Conservation (phyloP, 2,113 vertebrate species). For the Patagioenas fasciata region DNA sequence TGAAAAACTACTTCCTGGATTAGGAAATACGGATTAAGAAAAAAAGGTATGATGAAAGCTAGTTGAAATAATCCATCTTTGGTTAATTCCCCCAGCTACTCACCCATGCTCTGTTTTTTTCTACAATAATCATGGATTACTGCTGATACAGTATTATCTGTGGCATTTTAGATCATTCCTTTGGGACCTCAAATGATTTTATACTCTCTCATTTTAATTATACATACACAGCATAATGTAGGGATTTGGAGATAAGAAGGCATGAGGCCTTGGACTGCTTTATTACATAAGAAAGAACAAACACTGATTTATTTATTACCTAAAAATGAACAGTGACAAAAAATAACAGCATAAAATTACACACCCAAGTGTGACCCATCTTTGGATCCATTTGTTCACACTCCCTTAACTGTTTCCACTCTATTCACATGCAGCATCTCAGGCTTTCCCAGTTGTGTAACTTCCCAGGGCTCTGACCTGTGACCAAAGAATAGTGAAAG, state of each 20-base stretch:
- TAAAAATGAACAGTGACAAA: background rate
- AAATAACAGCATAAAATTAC: background rate
- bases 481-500: background rate
- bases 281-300: background rate
- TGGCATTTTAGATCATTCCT: background rate
- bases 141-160: slow-evolving; percentile 18
- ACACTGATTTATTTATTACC: background rate
- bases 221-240: background rate
- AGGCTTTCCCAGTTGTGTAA: background rate
- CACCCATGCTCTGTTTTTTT: background rate
- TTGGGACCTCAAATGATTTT: background rate
- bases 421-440: background rate
- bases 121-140: slow-evolving; percentile 31
- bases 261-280: background rate
- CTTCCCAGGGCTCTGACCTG: background rate
- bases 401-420: background rate
- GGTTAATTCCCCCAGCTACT: background rate
- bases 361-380: background rate
- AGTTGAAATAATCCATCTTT: slow-evolving; percentile 16
- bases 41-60: background rate
- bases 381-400: background rate
- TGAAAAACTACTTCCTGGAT: background rate
- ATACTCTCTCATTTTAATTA: slow-evolving; percentile 19
- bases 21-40: background rate
- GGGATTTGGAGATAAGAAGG: background rate